Percentiles rank a stretch among this genome's conserved stretches.
These are phyloP conservation scores for Nannoperca obscura DNA, from an alignment of 2,797 vertebrate genomes.

Conservation along the genomic window DNA sequence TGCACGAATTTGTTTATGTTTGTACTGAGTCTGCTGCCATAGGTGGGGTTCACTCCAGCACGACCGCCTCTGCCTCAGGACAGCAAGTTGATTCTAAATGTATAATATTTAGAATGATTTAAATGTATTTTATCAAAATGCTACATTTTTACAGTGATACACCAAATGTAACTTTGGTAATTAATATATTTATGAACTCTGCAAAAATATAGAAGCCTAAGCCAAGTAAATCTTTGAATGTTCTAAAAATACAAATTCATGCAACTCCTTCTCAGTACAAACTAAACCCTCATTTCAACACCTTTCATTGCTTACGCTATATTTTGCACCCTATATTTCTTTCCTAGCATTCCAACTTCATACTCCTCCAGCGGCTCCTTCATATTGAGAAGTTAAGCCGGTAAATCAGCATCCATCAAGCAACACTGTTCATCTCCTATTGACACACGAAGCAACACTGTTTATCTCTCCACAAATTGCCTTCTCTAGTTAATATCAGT, in stretches of 20 bases:
- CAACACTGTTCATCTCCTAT: no score
- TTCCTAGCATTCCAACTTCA: no score
- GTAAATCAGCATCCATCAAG: no score
- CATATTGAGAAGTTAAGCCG: no score
- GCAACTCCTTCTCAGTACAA: no score
- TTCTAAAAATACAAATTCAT: background rate
- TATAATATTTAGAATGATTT: background rate
- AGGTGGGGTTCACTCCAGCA: background rate
- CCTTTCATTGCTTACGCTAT: no score
- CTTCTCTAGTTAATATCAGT: no score
- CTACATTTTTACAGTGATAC: background rate
- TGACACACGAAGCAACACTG: no score
- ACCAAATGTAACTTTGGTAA: background rate
- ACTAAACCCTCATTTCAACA: no score
- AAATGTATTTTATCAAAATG: background rate
- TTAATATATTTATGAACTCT: background rate
- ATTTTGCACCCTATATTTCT: no score
- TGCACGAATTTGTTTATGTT: constrained; percentile 49
- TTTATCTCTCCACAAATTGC: no score
- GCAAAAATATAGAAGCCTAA: background rate
- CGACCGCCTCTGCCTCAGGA: constrained; percentile 3
- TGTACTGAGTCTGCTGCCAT: constrained; percentile 1
- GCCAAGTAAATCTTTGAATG: background rate
- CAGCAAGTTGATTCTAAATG: background rate
- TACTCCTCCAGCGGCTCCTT: no score